Evolutionary conservation across 2,797 vertebrate genomes (phyloP).

Genomic region (Diceros bicornis): DNA sequence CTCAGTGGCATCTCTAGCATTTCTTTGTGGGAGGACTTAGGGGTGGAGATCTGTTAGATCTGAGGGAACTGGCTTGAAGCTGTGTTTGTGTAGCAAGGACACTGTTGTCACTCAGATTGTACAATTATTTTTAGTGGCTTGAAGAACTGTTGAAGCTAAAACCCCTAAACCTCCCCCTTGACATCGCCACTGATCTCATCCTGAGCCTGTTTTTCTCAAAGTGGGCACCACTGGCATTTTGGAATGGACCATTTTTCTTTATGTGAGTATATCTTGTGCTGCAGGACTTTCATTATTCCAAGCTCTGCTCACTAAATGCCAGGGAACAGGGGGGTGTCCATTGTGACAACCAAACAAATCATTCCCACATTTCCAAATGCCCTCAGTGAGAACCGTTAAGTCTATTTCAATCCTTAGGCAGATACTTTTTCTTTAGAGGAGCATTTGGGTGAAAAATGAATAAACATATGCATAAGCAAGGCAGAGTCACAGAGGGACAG

Average conservation of each 20-base stretch:
- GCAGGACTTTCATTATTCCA: not conserved
- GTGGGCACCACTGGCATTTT: not conserved
- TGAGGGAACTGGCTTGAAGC: not conserved
- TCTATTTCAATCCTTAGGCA: not conserved
- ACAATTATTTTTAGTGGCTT: not conserved
- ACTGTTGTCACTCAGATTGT: not conserved
- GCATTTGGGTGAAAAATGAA: constrained; percentile 27
- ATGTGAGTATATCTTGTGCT: not conserved
- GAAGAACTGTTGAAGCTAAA: not conserved
- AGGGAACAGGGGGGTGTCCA: not conserved
- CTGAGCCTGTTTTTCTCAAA: not conserved
- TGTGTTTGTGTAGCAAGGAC: not conserved
- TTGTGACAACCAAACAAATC: not conserved
- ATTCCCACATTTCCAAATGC: not conserved
- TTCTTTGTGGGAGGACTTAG: not conserved
- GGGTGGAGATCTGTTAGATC: not conserved
- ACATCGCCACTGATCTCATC: not conserved
- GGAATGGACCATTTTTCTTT: not conserved
- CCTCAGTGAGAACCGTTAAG: not conserved
- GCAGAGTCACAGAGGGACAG: not conserved
- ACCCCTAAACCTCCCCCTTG: not conserved
- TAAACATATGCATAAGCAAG: not conserved
- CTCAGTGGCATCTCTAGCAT: not conserved
- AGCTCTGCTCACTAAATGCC: not conserved
- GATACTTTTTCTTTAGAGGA: not conserved